Evolutionary conservation across 2,888 invertebrate genomes (phyloP), one percentile per base, ranked within the genome.

Genomic region (Diarsia rubi): DNA sequence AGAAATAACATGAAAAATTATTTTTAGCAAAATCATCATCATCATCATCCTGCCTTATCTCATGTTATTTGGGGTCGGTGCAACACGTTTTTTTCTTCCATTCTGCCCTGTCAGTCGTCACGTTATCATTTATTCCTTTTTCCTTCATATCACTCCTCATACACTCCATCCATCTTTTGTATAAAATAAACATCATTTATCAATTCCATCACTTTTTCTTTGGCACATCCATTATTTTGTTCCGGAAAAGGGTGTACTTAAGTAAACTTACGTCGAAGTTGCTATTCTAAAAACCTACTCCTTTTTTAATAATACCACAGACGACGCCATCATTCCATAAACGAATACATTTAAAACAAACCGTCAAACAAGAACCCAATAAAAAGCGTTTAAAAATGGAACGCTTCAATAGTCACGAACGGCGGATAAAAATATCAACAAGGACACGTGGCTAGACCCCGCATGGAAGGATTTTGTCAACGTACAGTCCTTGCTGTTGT

Each of bases 401-500:
- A 82, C 77, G 54, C 73, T 76, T 69, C 21, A 65, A 71, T 69
- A 21, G 75, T 74, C 76, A 84, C 79, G 79, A 68, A 73, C 65
- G 27, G 31, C 24, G 82, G 79, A 84, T 82, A 73, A 80, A 84
- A 82, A 80, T 75, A 78, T 68, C 69, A 72, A 67, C 64, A 73
- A 49, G 75, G 67, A 64, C 80, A 77, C 84, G 83, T 84, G 82
- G 65, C 49, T 54, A 12, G 63, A 73, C 59, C 63, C 67, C 67
- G 69, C 71, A 45, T 69, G 69, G 47, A 77, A 70, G 73, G 78
- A 83, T 83, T 83, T 60, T 59, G 54, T 81, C 73, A 66, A 77
- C 47, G 72, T 44, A 14, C 42, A 59, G 57, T 19, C 57, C 19
- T 19, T 31, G 19, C 57, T 14, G 31, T 19, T 59, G 19, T 59